Conservation (phyloP, 2,113 vertebrate species). For the Strix aluco region DNA sequence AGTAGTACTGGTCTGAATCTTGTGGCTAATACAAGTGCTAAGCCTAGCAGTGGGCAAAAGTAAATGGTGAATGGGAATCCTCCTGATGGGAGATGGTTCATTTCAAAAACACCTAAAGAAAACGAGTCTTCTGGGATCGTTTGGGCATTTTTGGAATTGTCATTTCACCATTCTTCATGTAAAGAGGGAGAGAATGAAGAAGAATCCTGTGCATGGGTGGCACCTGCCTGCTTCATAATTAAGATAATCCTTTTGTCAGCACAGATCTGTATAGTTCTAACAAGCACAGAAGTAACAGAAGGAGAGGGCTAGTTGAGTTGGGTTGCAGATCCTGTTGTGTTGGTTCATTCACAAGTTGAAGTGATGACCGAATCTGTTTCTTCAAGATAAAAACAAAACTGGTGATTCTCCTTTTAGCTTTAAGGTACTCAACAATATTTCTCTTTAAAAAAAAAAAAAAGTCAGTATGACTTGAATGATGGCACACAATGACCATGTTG, state of each 20-base stretch:
- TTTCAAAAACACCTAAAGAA: not conserved
- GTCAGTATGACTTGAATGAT: not conserved
- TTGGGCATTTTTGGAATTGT: not conserved
- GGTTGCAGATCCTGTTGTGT: not conserved
- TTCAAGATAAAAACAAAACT: not conserved
- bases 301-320: not conserved
- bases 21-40: not conserved
- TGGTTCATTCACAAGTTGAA: not conserved
- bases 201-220: not conserved
- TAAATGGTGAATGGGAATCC: not conserved
- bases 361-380: not conserved
- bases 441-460: not conserved
- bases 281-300: not conserved
- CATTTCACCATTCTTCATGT: not conserved
- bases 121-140: not conserved
- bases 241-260: not conserved
- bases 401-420: not conserved
- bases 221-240: not conserved
- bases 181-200: not conserved
- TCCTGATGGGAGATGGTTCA: not conserved
- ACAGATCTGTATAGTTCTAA: not conserved
- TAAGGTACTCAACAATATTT: not conserved
- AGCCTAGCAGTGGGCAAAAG: not conserved
- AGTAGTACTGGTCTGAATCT: not conserved
- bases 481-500: accelerated